phyloP scores from a whole-genome alignment of 1,140 invertebrate species.

The Drosophila nikananu region DNA sequence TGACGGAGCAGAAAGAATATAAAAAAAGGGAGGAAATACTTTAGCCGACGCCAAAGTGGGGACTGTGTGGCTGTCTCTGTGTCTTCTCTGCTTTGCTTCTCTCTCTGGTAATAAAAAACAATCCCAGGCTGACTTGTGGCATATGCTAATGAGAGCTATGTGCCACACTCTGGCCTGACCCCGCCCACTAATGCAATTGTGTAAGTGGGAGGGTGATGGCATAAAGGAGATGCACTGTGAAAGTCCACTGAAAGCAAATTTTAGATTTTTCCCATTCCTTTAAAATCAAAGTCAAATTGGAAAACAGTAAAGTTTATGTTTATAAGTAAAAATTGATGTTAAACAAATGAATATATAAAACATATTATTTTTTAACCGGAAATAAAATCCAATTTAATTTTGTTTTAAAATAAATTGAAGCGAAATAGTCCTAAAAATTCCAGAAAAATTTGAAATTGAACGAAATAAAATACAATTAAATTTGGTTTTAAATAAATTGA shows the following conservation, averaged over 20 bases:
- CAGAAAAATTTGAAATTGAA: not conserved
- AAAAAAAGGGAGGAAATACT: constrained; percentile 7
- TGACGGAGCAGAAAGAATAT: constrained; percentile 8
- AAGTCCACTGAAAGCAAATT: not conserved
- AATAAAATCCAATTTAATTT: not conserved
- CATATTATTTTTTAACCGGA: not conserved
- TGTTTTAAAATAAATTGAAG: not conserved
- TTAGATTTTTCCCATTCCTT: no score
- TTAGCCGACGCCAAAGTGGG: constrained; percentile 28
- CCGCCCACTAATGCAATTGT: constrained; percentile 44
- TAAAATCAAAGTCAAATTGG: not conserved
- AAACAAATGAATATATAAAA: not conserved
- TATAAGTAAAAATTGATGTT: not conserved
- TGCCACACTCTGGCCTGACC: constrained; percentile 24
- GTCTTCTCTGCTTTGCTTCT: not conserved
- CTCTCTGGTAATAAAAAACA: constrained; percentile 35
- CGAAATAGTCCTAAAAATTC: not conserved
- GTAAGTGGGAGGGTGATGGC: constrained; percentile 18
- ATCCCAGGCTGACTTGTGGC: constrained; percentile 68
- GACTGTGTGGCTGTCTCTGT: not conserved
- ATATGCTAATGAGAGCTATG: constrained; percentile 77
- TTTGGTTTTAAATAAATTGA: no score
- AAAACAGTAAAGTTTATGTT: not conserved
- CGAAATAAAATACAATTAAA: no score
- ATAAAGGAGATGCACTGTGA: constrained; percentile 7